phyloP scores from a whole-genome alignment of 2,113 vertebrate genomes.

The Paralichthys olivaceus region DNA sequence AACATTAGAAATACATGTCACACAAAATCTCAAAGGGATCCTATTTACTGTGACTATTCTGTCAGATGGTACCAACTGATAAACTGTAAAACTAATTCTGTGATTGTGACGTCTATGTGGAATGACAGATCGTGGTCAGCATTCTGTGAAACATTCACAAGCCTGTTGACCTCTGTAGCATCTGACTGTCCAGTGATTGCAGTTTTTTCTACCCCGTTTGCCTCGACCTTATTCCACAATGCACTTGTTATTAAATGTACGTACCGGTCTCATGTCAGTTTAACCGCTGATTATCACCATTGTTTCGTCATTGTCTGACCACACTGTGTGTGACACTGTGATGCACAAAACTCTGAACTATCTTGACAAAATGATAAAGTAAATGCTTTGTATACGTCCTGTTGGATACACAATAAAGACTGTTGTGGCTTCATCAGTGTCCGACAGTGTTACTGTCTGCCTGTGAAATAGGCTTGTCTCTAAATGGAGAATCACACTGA shows the following conservation, averaged over 20 bases:
- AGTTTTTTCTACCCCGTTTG: slow-evolving; percentile 14
- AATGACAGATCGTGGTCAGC: too few relatives aligned
- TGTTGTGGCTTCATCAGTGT: slow-evolving; percentile 3
- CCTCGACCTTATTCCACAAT: slow-evolving; percentile 18
- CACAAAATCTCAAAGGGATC: background rate
- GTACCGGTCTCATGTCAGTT: too few relatives aligned
- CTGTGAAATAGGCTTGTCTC: slow-evolving; percentile 35
- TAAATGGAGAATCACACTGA: slow-evolving; percentile 50
- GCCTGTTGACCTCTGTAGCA: too few relatives aligned
- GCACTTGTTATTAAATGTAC: too few relatives aligned
- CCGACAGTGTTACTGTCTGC: background rate
- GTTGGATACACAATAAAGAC: slow-evolving; percentile 9
- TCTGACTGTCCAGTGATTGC: background rate
- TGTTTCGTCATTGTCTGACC: too few relatives aligned
- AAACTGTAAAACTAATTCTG: background rate
- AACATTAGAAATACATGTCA: background rate
- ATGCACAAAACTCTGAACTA: background rate
- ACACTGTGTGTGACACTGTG: background rate
- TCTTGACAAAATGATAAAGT: background rate
- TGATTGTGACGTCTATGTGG: background rate
- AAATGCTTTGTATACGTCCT: background rate
- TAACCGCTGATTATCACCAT: background rate
- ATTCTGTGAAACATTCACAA: slow-evolving; percentile 7
- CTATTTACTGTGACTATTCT: background rate
- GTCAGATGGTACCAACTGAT: background rate